Evolutionary conservation across 2,888 invertebrate genomes (phyloP).

Genomic region (Drosophila fulvimacula): DNA sequence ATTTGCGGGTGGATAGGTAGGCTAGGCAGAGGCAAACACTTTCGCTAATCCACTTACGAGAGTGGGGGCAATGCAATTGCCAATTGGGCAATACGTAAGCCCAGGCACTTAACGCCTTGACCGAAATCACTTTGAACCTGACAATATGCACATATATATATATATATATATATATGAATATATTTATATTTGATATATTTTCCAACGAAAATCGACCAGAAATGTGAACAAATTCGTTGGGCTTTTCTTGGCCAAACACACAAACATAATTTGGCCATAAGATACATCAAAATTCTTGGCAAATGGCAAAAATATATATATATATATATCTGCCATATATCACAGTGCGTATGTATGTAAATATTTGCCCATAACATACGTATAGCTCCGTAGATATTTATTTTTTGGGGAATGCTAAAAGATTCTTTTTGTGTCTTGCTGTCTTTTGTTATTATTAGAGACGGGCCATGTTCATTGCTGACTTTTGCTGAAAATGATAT

Average conservation of each 20-base stretch:
- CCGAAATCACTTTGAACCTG: slow-evolving; percentile 67
- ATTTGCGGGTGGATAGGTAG: slow-evolving; percentile 42
- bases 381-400: background rate
- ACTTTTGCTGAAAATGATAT: slow-evolving; percentile 47
- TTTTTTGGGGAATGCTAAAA: slow-evolving; percentile 50
- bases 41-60: slow-evolving; percentile 74
- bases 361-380: slow-evolving; percentile 19
- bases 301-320: slow-evolving; percentile 39
- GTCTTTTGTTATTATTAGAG: slow-evolving; percentile 76
- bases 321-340: slow-evolving; percentile 2
- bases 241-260: slow-evolving; percentile 36
- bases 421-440: slow-evolving; percentile 56
- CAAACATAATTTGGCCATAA: slow-evolving; percentile 49
- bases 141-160: slow-evolving; percentile 13
- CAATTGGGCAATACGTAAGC: slow-evolving; percentile 37
- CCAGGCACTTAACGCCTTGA: slow-evolving; percentile 49
- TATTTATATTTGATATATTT: slow-evolving; percentile 1
- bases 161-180: background rate
- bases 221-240: slow-evolving; percentile 31
- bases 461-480: slow-evolving; percentile 56
- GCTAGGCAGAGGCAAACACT: slow-evolving; percentile 54
- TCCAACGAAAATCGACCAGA: slow-evolving; percentile 11
- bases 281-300: slow-evolving; percentile 79
- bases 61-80: slow-evolving; percentile 38
- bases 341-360: slow-evolving; percentile 18